These are phyloP conservation scores for Syrista parreyssii DNA, from an alignment of 2,888 invertebrate species.

Conservation along the genomic window DNA sequence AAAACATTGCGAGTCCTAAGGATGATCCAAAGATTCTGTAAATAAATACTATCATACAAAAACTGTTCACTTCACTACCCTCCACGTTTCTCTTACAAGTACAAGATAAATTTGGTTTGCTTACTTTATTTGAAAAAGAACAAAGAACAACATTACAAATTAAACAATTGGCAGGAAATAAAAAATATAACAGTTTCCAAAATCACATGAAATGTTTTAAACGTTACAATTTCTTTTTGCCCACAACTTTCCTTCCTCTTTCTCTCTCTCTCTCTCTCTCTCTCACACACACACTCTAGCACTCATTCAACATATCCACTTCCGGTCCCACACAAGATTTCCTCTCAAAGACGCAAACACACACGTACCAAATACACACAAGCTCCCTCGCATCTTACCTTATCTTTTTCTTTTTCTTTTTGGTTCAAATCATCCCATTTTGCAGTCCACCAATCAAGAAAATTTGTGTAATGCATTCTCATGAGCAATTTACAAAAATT, in stretches of 20 bases:
- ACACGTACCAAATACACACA: background rate
- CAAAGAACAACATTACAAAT: constrained; percentile 65
- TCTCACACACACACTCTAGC: background rate
- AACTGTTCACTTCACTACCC: background rate
- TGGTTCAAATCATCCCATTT: background rate
- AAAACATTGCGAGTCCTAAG: background rate
- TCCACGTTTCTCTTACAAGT: background rate
- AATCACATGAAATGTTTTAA: constrained; percentile 65
- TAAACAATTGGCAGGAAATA: constrained; percentile 65
- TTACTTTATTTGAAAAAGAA: constrained; percentile 65
- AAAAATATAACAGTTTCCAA: constrained; percentile 66
- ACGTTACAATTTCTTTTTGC: constrained; percentile 54
- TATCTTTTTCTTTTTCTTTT: background rate
- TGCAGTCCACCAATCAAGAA: background rate
- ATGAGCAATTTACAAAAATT: background rate
- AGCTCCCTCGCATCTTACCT: background rate
- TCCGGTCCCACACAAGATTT: background rate
- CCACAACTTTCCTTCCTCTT: background rate
- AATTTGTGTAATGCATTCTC: background rate
- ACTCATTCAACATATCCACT: background rate
- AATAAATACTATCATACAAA: background rate
- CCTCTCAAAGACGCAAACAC: too few species aligned
- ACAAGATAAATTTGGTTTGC: constrained; percentile 36
- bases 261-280: background rate
- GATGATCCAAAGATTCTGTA: background rate